A percentile compares a stretch with the other conserved stretches of the same genome.
These are phyloP conservation scores for Dolichotis patagonum DNA, from an alignment of 2,113 vertebrate species.

Conservation along the genomic window DNA sequence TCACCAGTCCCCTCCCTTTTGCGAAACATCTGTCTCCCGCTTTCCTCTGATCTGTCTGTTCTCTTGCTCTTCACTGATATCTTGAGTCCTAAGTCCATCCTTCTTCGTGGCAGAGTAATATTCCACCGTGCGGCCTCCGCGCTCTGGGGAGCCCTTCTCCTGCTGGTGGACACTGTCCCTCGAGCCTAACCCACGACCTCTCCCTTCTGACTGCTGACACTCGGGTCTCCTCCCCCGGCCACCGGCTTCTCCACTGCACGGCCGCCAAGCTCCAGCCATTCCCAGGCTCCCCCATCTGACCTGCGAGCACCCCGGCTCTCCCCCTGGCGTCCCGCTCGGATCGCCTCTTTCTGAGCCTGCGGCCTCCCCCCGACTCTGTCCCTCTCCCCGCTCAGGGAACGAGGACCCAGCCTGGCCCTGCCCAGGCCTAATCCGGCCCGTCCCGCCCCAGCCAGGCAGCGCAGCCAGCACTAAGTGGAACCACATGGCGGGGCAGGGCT, in stretches of 20 bases:
- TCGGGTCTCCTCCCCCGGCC: not conserved
- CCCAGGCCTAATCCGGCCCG: not conserved
- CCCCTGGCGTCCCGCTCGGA: not conserved
- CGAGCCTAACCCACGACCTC: not conserved
- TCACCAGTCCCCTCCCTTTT: not conserved
- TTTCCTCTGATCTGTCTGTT: not conserved
- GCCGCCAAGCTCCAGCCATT: not conserved
- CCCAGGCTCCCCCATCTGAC: not conserved
- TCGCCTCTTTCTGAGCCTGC: slow-evolving; percentile 2
- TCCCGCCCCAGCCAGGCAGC: slow-evolving; percentile 36
- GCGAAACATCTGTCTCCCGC: not conserved
- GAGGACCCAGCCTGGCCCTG: not conserved
- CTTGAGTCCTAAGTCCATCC: not conserved
- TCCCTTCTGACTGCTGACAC: not conserved
- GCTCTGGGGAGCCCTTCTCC: too few relatives aligned
- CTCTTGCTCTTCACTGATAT: not conserved
- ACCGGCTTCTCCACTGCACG: not conserved
- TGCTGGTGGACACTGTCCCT: not conserved
- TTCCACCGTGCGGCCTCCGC: not conserved
- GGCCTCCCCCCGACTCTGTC: slow-evolving; percentile 17
- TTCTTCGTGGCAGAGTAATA: not conserved
- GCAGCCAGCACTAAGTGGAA: slow-evolving; percentile 63
- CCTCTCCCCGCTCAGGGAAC: not conserved
- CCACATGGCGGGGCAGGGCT: slow-evolving; percentile 72
- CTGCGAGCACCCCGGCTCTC: not conserved